Percentiles rank a stretch among this genome's conserved stretches.
These are phyloP conservation scores for Orchestia grillus DNA, from an alignment of 1,140 invertebrate species.

Conservation along the genomic window DNA sequence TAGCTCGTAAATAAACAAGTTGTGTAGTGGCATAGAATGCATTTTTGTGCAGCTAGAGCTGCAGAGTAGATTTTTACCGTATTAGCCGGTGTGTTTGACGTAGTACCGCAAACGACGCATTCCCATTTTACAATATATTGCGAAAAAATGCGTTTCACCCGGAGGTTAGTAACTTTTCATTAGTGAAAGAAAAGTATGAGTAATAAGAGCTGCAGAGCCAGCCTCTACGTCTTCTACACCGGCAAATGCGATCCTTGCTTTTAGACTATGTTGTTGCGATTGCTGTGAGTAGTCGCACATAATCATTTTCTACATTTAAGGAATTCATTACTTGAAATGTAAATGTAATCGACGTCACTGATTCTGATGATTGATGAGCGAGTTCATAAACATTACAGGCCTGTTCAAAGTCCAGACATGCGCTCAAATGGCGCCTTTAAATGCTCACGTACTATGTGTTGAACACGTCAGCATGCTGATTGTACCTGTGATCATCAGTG, in stretches of 20 bases:
- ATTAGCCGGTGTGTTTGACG: too few species aligned
- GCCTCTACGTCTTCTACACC: too few species aligned
- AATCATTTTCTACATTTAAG: background rate
- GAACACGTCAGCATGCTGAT: background rate
- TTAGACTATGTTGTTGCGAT: background rate
- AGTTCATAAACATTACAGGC: background rate
- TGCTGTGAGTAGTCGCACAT: background rate
- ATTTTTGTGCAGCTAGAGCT: background rate
- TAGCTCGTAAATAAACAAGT: background rate
- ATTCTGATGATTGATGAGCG: background rate
- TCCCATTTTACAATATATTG: too few species aligned
- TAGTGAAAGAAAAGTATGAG: too few species aligned
- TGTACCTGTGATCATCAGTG: background rate
- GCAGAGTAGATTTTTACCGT: background rate
- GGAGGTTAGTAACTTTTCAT: too few species aligned
- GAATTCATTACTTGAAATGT: background rate
- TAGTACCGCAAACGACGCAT: too few species aligned
- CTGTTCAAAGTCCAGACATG: background rate
- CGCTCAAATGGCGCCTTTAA: background rate
- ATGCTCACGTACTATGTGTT: background rate
- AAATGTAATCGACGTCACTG: background rate
- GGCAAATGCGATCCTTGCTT: too few species aligned
- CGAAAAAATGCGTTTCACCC: too few species aligned
- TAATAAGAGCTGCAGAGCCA: too few species aligned
- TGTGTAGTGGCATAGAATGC: background rate